Evolutionary conservation across 1,140 invertebrate genomes (phyloP), one percentile per base, ranked within the genome.

Genomic region (Caerostris darwini): DNA sequence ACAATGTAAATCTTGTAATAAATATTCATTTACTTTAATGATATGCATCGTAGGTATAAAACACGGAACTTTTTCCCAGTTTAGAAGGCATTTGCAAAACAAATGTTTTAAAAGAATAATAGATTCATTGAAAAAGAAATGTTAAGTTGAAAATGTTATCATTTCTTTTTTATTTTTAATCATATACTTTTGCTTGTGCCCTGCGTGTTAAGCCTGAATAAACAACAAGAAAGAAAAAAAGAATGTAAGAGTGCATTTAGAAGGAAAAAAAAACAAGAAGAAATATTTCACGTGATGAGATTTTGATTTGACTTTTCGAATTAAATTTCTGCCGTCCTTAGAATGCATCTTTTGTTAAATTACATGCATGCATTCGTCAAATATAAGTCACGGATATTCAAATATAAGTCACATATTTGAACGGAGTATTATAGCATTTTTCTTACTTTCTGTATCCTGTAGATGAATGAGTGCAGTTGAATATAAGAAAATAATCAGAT

Each of bases 291-390:
- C 83, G 83, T 85, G 83, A 85, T 56, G 12, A 57, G 83, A 85
- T 85, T 85, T 85, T 85, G 83, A 85, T 85, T 85, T 85, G 83
- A 85, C 83, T 85, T 85, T 85, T 85, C 57, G 56, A 85, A 85
- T 85, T 85, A 17, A 85, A 34, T 85, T 85, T 57, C 58, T 8
- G 56, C 19, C 7, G 57, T 57, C 58, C n/a, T 59, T 59, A 3
- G n/a, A 56, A n/a, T n/a, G 5, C 19, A 4, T n/a, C 56, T 57
- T 85, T 57, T 85, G 19, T 85, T 85, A 19, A 50, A 10, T 12
- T 53, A 10, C 71, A 50, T 8, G 53, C 50, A 34, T 34, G 34
- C 34, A 2, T 34, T 34, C 34, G 34, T 34, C 34, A 34, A 34
- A 34, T 34, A 34, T 1, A 34, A 34, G 34, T 34, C 34, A 34